Evolutionary conservation across 2,113 vertebrate genomes (phyloP), one percentile per base, ranked within the genome.

Genomic region (Taxidea taxus): DNA sequence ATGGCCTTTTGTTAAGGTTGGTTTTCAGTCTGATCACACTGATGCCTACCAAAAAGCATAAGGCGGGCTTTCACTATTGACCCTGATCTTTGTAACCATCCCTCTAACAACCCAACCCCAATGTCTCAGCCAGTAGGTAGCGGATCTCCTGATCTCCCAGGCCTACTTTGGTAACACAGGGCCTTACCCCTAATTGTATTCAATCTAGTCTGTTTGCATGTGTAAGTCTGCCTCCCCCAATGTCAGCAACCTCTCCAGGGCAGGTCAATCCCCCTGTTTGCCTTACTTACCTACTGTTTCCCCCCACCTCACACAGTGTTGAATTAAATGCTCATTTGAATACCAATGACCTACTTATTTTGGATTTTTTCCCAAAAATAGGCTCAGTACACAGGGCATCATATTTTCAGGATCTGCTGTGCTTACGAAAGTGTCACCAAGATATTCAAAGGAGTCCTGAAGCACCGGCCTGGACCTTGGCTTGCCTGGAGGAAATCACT

Each of bases 211-310:
- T 20, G 74, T 9, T 15, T 4, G 7, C 6, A 14, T 4, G 25
- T 12, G 62, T 2, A 1, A 16, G 2, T 0, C 7, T 31, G 27
- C 54, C 80, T 58, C 7, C 5, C 70, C n/a, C 34, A 4, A 8
- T 0, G 37, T 14, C 44, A 21, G 54, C 16, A 9, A 31, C 27
- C 27, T 49, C 13, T 21, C 31, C 0, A 23, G 44, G 49, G 51
- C 21, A 39, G 68, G 54, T 34, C 0, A 0, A 54, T 4, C 62
- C 25, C n/a, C 34, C 2, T 1, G 0, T 31, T 44, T 0, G 2
- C 34, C 51, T 64, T 21, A 13, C 4, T 39, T 10, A 23, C 31
- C 42, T 56, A 5, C 27, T 18, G 14, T 3, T 29, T 15, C n/a
- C 29, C 27, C 47, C 7, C 9, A 15, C 42, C 16, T 16, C 4